phyloP scores from a whole-genome alignment of 2,888 invertebrate species.

The Amiota mariae region DNA sequence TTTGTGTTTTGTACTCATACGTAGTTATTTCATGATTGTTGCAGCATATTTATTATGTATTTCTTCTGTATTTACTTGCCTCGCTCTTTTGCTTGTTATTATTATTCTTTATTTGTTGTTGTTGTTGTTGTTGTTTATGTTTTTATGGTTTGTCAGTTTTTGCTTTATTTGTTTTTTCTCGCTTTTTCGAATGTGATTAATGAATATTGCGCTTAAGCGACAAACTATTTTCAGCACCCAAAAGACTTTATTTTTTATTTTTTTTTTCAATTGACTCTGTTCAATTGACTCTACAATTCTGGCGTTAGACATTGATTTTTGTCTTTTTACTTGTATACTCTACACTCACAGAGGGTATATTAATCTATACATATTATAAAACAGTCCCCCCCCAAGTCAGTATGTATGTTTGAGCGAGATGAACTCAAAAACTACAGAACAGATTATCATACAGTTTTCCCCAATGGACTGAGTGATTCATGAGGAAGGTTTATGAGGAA shows the following conservation, averaged over 20 bases:
- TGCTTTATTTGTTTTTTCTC: conserved; percentile 6
- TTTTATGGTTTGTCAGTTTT: conserved; percentile 61
- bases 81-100: no score
- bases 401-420: no score
- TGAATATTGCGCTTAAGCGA: conserved; percentile 57
- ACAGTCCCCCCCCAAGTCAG: no score
- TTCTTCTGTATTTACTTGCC: no score
- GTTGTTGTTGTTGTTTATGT: conserved; percentile 25
- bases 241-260: neutral
- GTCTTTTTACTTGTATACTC: no score
- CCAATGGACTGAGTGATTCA: no score
- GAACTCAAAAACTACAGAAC: no score
- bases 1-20: neutral
- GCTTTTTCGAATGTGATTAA: conserved; percentile 53
- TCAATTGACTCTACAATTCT: conserved; percentile 1
- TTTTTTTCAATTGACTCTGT: conserved; percentile 22
- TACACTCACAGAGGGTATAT: no score
- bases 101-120: conserved; percentile 33
- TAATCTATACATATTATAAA: no score
- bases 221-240: conserved; percentile 46
- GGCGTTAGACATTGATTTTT: neutral
- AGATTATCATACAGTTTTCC: no score
- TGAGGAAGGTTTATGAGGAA: no score
- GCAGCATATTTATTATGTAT: conserved; percentile 19
- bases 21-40: conserved; percentile 9